These are phyloP conservation scores for Rhabdornis inornatus DNA, from an alignment of 2,113 vertebrate genomes.

Conservation along the genomic window DNA sequence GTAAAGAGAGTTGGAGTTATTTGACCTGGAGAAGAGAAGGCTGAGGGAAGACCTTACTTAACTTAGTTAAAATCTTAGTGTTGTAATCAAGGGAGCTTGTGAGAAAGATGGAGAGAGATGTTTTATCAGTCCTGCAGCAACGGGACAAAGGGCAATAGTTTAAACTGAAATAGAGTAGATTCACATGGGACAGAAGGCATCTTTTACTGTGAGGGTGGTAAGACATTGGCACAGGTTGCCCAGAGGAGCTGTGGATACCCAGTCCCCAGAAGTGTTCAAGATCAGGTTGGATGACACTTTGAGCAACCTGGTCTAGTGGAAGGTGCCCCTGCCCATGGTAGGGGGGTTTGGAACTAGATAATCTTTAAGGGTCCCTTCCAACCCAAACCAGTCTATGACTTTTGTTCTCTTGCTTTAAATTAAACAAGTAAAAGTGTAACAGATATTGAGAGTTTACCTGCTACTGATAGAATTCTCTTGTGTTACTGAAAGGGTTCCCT, in stretches of 20 bases:
- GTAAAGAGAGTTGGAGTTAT: not conserved
- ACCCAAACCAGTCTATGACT: not conserved
- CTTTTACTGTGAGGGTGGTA: not conserved
- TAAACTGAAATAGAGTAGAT: not conserved
- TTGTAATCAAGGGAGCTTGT: not conserved
- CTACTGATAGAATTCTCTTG: not conserved
- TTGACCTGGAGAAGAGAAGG: not conserved
- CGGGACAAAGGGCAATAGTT: not conserved
- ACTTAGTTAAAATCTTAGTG: not conserved
- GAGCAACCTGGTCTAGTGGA: not conserved
- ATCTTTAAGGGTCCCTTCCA: not conserved
- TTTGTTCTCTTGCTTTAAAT: not conserved
- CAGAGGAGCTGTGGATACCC: not conserved
- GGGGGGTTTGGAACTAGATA: not conserved
- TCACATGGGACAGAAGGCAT: not conserved
- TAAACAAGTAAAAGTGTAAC: not conserved
- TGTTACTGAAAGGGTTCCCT: not conserved
- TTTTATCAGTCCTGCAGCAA: not conserved
- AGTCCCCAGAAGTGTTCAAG: not conserved
- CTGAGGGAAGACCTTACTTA: not conserved
- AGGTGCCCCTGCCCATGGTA: not conserved
- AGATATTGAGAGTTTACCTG: not conserved
- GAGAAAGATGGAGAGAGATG: not conserved
- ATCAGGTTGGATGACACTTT: not conserved
- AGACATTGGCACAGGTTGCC: not conserved